These are phyloP conservation scores for Grammomys dolichurus DNA, from an alignment of 2,113 vertebrate species.

Conservation along the genomic window DNA sequence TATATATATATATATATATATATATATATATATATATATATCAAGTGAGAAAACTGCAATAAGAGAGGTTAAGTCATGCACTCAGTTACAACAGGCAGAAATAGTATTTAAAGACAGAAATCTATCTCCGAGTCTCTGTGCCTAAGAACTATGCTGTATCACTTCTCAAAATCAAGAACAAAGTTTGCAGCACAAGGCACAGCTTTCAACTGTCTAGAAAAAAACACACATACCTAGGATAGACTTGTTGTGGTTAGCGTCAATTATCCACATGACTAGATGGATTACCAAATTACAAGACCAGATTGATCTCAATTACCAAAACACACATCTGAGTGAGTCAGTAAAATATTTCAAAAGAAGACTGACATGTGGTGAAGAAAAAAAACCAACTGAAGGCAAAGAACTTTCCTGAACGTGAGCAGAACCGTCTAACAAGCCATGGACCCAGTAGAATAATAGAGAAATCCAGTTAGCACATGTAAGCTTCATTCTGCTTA, in stretches of 20 bases:
- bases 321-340: not conserved
- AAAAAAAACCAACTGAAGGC: not conserved
- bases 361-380: not conserved
- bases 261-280: not conserved
- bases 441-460: not conserved
- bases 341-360: not conserved
- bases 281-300: too few relatives aligned
- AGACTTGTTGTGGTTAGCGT: not conserved
- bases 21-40: not conserved
- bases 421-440: not conserved
- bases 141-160: not conserved
- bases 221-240: not conserved
- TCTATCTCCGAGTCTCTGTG: not conserved
- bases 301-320: too few relatives aligned
- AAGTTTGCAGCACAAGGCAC: conserved; percentile 8
- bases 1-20: too few relatives aligned
- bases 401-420: not conserved
- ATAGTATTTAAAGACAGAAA: conserved; percentile 23
- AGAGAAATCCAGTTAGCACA: not conserved
- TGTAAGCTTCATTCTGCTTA: not conserved
- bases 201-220: not conserved
- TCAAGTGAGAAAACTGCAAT: not conserved
- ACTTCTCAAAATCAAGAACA: conserved; percentile 21
- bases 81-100: not conserved
- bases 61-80: not conserved